Conservation (phyloP, 2,113 vertebrate genomes). For the Phodopus roborovskii region DNA sequence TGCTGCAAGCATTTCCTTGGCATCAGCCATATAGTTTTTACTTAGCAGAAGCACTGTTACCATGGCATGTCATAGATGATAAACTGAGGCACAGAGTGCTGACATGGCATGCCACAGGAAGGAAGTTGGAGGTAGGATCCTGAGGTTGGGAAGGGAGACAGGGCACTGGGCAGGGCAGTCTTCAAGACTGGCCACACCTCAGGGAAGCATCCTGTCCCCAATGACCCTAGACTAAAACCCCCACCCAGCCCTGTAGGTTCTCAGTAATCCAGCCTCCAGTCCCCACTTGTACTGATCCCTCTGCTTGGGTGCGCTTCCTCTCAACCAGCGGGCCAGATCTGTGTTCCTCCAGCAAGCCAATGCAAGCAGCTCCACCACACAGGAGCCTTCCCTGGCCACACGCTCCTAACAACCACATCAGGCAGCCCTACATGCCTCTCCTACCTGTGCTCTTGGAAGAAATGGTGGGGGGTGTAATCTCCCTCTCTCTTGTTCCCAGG, state of each 20-base stretch:
- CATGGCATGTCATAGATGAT: background rate
- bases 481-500: background rate
- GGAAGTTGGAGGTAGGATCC: background rate
- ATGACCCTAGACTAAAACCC: background rate
- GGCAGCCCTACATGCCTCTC: background rate
- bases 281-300: background rate
- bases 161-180: background rate
- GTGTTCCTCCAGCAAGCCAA: background rate
- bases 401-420: fast-evolving
- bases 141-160: background rate
- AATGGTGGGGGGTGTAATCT: fast-evolving
- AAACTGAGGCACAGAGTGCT: background rate
- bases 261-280: background rate
- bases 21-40: background rate
- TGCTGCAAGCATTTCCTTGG: background rate
- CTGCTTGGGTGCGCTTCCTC: background rate
- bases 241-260: too few relatives aligned
- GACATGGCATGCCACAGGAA: background rate
- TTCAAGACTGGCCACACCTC: background rate
- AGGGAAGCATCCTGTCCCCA: background rate
- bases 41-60: too few relatives aligned
- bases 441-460: background rate
- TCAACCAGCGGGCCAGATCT: background rate
- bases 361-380: fast-evolving
- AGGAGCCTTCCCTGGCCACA: background rate